These are phyloP conservation scores for Pelmatolapia mariae DNA, from an alignment of 2,113 vertebrate genomes.

Conservation along the genomic window DNA sequence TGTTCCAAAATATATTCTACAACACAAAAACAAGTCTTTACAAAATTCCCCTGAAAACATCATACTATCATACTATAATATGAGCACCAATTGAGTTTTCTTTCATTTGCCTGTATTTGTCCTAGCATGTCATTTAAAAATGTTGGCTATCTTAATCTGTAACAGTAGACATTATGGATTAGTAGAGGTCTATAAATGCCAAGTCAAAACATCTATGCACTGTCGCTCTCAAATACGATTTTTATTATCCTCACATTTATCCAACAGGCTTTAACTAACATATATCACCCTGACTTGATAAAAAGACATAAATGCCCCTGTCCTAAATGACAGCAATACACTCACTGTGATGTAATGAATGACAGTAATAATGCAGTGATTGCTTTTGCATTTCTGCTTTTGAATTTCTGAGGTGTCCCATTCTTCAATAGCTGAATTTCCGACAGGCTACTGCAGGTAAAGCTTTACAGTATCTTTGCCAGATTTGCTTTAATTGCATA, in stretches of 20 bases:
- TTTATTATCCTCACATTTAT: neutral
- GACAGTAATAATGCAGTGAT: neutral
- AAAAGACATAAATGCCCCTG: neutral
- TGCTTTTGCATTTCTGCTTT: neutral
- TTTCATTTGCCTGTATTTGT: neutral
- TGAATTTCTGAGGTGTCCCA: neutral
- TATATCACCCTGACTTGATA: neutral
- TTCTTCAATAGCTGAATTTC: neutral
- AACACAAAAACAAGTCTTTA: neutral
- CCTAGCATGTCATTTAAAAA: neutral
- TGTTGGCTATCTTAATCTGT: neutral
- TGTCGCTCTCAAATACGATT: neutral
- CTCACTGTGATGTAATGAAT: neutral
- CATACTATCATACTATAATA: neutral
- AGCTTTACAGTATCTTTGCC: neutral
- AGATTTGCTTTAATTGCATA: slow-evolving; percentile 36
- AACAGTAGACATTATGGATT: neutral
- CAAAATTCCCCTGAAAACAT: neutral
- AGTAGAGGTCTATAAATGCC: neutral
- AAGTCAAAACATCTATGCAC: neutral
- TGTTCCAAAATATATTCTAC: neutral
- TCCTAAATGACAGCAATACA: neutral
- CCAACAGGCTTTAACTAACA: neutral
- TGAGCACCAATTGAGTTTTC: neutral
- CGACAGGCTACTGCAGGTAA: neutral